These are phyloP conservation scores for Hydrocynus forskahlii DNA, from an alignment of 2,797 vertebrate species.

Conservation along the genomic window DNA sequence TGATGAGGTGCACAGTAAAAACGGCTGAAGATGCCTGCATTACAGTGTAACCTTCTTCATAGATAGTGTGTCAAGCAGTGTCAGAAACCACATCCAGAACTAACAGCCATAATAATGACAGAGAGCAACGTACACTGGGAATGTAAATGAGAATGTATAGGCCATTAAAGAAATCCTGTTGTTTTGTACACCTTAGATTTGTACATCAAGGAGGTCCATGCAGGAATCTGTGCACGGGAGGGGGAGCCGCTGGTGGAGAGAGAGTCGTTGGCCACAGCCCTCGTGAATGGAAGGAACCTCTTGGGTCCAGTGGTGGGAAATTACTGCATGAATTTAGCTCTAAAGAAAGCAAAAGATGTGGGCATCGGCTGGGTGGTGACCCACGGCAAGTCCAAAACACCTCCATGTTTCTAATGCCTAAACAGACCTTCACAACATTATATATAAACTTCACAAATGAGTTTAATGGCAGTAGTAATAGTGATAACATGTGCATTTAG, in stretches of 20 bases:
- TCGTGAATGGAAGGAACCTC: slow-evolving; percentile 79
- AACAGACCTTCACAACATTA: neutral
- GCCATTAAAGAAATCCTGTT: neutral
- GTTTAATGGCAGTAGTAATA: neutral
- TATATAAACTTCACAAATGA: neutral
- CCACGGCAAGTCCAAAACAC: slow-evolving; percentile 63
- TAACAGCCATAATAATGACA: neutral
- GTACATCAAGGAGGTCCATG: slow-evolving; percentile 77
- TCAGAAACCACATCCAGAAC: neutral
- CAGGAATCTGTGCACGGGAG: slow-evolving; percentile 75
- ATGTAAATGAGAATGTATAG: neutral
- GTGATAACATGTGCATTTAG: neutral
- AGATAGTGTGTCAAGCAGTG: too few species aligned
- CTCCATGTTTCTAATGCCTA: neutral
- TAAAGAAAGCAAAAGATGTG: slow-evolving; percentile 75
- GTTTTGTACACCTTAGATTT: slow-evolving; percentile 66
- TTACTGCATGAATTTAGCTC: slow-evolving; percentile 81
- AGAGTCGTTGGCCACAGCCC: slow-evolving; percentile 74
- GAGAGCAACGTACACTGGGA: neutral
- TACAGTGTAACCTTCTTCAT: too few species aligned
- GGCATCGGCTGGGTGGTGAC: slow-evolving; percentile 83
- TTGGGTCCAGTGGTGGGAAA: slow-evolving; percentile 82
- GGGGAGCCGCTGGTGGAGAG: slow-evolving; percentile 75
- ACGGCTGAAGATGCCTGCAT: neutral
- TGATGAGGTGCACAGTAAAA: too few species aligned